Percentiles rank a stretch among this genome's conserved stretches.
phyloP scores from a whole-genome alignment of 1,140 invertebrate species.

The Cardiocondyla obscurior region DNA sequence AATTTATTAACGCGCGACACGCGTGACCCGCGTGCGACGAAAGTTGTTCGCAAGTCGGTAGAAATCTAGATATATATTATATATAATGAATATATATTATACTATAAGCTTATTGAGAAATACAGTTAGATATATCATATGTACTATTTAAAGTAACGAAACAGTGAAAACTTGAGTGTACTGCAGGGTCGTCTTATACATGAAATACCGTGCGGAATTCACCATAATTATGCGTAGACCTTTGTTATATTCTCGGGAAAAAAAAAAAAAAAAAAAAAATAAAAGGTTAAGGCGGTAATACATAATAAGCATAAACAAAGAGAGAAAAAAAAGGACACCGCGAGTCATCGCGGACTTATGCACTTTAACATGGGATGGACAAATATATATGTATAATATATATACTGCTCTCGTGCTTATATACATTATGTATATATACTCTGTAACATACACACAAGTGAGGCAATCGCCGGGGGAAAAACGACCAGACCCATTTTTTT shows the following conservation, averaged over 20 bases:
- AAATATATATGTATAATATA: conserved; percentile 76
- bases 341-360: conserved; percentile 47
- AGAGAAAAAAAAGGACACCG: conserved; percentile 45
- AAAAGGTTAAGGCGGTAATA: conserved; percentile 1
- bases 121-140: conserved; percentile 61
- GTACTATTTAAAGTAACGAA: conserved; percentile 69
- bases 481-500: conserved; percentile 24
- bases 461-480: conserved; percentile 13
- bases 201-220: conserved; percentile 40
- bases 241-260: conserved; percentile 67
- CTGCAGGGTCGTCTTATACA: conserved; percentile 46
- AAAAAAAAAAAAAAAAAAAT: conserved; percentile 42
- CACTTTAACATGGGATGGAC: conserved; percentile 47
- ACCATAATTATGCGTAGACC: conserved; percentile 58
- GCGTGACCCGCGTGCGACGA: conserved; percentile 61
- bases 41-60: conserved; percentile 60
- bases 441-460: conserved; percentile 53
- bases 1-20: conserved; percentile 68
- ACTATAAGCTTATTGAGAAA: conserved; percentile 67
- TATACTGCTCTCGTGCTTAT: conserved; percentile 71
- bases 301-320: conserved; percentile 49
- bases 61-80: conserved; percentile 74
- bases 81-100: conserved; percentile 59
- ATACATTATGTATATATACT: conserved; percentile 78
- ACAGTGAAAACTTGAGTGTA: conserved; percentile 53